These are phyloP conservation scores for Odontophorus gujanensis DNA, from an alignment of 2,113 vertebrate genomes.

Conservation along the genomic window DNA sequence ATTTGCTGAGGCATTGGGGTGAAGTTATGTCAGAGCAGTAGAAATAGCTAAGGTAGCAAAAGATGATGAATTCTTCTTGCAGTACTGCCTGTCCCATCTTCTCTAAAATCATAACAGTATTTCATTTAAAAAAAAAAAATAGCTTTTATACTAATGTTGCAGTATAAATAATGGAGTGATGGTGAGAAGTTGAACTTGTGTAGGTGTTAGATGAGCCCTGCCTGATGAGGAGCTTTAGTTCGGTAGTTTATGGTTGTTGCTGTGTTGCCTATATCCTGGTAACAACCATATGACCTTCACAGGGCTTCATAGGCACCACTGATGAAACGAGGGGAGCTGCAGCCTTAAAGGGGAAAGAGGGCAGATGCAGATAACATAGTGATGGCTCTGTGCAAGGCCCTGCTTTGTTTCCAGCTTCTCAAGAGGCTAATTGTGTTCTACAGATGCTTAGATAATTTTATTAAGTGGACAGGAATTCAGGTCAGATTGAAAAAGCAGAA, in stretches of 20 bases:
- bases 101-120: not conserved
- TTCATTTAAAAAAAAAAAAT: not conserved
- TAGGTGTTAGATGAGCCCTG: not conserved
- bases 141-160: not conserved
- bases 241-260: not conserved
- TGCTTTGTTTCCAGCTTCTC: accelerated
- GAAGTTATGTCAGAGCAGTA: not conserved
- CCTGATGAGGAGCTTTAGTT: not conserved
- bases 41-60: not conserved
- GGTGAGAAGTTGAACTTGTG: not conserved
- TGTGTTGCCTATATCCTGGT: not conserved
- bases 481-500: not conserved
- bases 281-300: accelerated
- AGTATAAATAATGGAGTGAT: not conserved
- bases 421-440: not conserved
- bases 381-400: accelerated
- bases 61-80: not conserved
- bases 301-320: accelerated
- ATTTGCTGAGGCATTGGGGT: not conserved
- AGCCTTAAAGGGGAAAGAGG: not conserved
- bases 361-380: not conserved
- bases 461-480: not conserved
- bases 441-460: not conserved
- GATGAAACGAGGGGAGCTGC: not conserved
- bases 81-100: not conserved